A percentile compares a stretch with the other conserved stretches of the same genome.
phyloP scores from a whole-genome alignment of 2,888 invertebrate genomes.

The Allophyes oxyacanthae region DNA sequence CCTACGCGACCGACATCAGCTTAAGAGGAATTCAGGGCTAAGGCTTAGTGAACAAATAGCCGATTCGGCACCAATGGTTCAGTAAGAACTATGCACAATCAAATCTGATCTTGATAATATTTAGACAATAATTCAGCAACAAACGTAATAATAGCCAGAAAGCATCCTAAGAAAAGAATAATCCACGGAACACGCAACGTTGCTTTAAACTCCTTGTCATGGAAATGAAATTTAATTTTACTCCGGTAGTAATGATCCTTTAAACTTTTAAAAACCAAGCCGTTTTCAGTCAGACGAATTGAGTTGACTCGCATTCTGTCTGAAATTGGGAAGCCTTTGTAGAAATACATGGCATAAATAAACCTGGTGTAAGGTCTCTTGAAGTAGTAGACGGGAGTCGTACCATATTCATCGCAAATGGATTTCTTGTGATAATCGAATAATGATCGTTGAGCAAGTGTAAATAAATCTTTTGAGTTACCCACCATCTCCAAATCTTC shows the following conservation, averaged over 20 bases:
- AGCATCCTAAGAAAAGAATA: constrained; percentile 25
- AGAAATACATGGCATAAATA: no score
- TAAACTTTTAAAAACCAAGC: constrained; percentile 32
- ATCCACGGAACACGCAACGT: constrained; percentile 42
- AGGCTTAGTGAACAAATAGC: no score
- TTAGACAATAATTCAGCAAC: constrained; percentile 23
- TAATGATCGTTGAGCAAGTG: not conserved
- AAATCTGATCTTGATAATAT: not conserved
- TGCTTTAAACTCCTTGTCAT: constrained; percentile 28
- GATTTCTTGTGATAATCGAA: constrained; percentile 17
- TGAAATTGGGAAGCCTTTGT: constrained; percentile 49
- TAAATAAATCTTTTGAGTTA: constrained; percentile 13
- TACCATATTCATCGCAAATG: constrained; percentile 29
- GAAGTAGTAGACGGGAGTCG: constrained; percentile 24
- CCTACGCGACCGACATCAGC: no score
- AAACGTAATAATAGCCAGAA: constrained; percentile 6
- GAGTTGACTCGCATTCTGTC: constrained; percentile 26
- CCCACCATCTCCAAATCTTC: constrained; percentile 21
- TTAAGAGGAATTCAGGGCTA: no score
- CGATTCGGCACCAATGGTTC: no score
- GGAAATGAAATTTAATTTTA: no score
- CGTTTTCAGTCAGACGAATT: constrained; percentile 41
- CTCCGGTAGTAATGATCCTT: constrained; percentile 20
- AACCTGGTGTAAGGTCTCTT: constrained; percentile 18
- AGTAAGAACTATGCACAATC: no score